phyloP scores from a whole-genome alignment of 2,113 vertebrate genomes.

The Sciurus niger region DNA sequence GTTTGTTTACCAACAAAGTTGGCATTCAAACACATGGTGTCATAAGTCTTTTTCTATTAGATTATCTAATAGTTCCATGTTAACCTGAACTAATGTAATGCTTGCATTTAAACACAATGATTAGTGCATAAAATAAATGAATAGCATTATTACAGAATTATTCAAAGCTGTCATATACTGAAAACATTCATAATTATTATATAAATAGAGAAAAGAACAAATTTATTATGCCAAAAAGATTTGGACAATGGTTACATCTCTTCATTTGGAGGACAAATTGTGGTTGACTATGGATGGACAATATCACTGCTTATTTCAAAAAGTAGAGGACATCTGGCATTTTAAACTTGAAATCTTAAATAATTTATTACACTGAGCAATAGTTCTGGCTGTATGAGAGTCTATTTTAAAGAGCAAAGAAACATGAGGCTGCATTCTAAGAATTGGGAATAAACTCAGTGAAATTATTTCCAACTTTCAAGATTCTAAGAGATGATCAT shows the following conservation, averaged over 20 bases:
- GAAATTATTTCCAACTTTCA: constrained; percentile 57
- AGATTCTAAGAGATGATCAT: not conserved
- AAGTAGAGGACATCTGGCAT: not conserved
- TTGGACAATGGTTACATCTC: not conserved
- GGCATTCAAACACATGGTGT: not conserved
- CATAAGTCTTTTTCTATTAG: not conserved
- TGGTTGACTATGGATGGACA: not conserved
- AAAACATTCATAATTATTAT: not conserved
- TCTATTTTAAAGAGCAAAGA: constrained; percentile 57
- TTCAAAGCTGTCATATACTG: not conserved
- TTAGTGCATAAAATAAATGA: not conserved
- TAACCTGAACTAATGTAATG: not conserved
- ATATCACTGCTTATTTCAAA: constrained; percentile 12
- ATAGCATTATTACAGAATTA: not conserved
- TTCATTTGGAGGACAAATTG: constrained; percentile 3
- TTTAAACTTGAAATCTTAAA: constrained; percentile 29
- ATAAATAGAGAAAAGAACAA: not conserved
- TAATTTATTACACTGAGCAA: not conserved
- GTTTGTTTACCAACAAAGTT: not conserved
- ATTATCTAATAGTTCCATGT: constrained; percentile 17
- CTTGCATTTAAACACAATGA: not conserved
- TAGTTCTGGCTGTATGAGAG: not conserved
- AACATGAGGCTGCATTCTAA: not conserved
- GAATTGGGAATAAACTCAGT: not conserved
- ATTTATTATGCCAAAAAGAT: not conserved